Evolutionary conservation across 2,797 vertebrate genomes (phyloP).

Genomic region (Arctocebus calabarensis): DNA sequence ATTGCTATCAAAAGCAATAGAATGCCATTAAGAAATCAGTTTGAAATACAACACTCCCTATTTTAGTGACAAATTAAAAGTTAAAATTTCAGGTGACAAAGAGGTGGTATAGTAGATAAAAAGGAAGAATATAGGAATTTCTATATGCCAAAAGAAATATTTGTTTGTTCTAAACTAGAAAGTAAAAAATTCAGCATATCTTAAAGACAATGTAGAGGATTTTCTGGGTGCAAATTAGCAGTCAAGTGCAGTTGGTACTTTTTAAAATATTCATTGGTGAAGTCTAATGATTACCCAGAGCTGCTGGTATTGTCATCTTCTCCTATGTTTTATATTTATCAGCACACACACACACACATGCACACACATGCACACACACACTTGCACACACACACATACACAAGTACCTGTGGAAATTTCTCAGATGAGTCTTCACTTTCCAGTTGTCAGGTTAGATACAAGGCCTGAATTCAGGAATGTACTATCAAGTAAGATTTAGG

Average conservation of each 20-base stretch:
- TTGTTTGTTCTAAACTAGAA: background rate
- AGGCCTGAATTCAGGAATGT: background rate
- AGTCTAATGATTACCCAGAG: background rate
- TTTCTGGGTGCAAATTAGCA: background rate
- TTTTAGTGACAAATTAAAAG: conserved; percentile 19
- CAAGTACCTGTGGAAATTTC: background rate
- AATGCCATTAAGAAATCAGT: conserved; percentile 34
- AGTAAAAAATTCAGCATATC: background rate
- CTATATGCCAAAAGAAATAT: background rate
- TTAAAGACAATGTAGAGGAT: background rate
- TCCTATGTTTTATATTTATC: background rate
- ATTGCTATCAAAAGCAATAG: conserved; percentile 46
- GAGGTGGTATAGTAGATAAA: too few relatives aligned
- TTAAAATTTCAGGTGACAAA: background rate
- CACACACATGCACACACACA: background rate
- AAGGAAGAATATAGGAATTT: background rate
- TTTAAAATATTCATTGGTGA: background rate
- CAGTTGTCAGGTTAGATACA: conserved; percentile 13
- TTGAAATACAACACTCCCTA: background rate
- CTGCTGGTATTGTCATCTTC: background rate
- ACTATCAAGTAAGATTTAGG: background rate
- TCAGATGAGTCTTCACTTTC: conserved; percentile 5
- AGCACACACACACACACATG: background rate
- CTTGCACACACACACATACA: background rate
- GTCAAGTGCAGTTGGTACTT: background rate